Base-by-base conservation (phyloP, 2,113 vertebrate species). In the Romanogobio albipinnatus region DNA sequence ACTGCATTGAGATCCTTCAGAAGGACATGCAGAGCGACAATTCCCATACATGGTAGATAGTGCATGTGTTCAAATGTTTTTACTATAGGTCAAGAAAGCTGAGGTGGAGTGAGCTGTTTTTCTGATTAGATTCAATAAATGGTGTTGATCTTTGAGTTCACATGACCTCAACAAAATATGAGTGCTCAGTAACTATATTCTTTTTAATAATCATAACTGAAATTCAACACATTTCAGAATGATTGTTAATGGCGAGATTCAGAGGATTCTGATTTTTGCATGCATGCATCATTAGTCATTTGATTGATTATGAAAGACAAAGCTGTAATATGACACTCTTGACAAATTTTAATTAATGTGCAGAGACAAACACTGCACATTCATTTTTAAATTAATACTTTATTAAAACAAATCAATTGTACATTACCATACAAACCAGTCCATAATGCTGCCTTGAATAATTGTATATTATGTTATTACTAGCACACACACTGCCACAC, bases 301-400 rank as follows among this genome's bases (percentile, higher is more conserved):
- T 49, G 43, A 84, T 71, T 83, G 71, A 81, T 85, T 85, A 61
- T 24, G 76, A 62, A 43, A 62, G 4, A 79, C 45, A 49, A 78
- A 59, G 64, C 70, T 70, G 56, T 78, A 70, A 83, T 45, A 87
- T 58, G 47, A 79, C 81, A 75, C 66, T 59, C 53, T 73, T 87
- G 24, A 81, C 76, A 80, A 83, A 84, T 84, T 87, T 68, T 80
- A 85, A 66, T 85, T 83, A 36, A 85, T 58, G 75, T 29, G 47
- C 47, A 73, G 15, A 61, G 61, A 81, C 26, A 83, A 39, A 80
- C 59, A 83, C 49, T 83, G 84, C n/a, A n/a, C n/a, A n/a, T n/a
- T n/a, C n/a, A n/a, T n/a, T 47, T 13, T 85, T 47, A 79, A 85
- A 80, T 76, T 9, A 76, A 59, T 78, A 39, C 22, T 74, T 56